Conservation (phyloP, 2,113 vertebrate genomes). For the Paramisgurnus dabryanus region DNA sequence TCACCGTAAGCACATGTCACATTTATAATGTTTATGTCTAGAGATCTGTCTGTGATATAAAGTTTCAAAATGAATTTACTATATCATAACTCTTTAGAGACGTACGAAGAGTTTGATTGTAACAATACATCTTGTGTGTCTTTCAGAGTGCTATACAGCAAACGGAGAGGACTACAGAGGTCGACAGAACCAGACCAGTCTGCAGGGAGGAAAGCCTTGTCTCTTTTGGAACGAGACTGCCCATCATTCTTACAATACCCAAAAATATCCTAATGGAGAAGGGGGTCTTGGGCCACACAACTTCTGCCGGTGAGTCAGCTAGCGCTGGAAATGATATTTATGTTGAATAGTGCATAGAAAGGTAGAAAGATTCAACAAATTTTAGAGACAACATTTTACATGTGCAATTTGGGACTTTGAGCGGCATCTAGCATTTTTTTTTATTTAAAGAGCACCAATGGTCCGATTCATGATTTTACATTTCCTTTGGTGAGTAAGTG, state of each 20-base stretch:
- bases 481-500: no score
- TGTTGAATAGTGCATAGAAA: neutral
- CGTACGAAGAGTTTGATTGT: no score
- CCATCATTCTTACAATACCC: conserved; percentile 94
- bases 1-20: no score
- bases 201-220: conserved; percentile 87
- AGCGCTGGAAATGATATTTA: neutral
- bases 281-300: conserved; percentile 93
- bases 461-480: no score
- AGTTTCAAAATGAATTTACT: no score
- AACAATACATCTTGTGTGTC: conserved; percentile 15
- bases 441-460: no score
- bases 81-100: no score
- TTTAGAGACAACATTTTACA: no score
- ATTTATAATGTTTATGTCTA: conserved; percentile 8
- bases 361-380: no score
- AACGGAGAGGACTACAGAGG: conserved; percentile 95
- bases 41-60: no score
- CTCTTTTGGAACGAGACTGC: conserved; percentile 98
- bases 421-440: no score
- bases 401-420: no score
- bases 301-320: conserved; percentile 87
- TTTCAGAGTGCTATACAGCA: conserved; percentile 92
- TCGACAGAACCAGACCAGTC: conserved; percentile 89
- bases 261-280: conserved; percentile 93